Conservation (phyloP, 2,888 invertebrate genomes). For the Dasysyrphus tricinctus region DNA sequence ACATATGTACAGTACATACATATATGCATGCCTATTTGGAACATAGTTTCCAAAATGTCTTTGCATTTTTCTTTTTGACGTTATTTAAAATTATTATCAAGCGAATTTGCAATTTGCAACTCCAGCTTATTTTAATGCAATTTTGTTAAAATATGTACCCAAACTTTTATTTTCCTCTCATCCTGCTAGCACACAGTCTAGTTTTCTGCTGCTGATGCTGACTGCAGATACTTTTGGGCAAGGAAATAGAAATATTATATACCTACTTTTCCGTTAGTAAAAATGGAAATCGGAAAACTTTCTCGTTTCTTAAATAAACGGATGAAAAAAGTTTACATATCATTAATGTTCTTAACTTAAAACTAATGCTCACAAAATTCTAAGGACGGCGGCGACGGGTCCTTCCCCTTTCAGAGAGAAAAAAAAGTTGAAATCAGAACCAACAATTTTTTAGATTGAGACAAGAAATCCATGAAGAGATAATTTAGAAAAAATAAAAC, state of each 20-base stretch:
- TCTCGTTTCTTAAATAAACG: conserved; percentile 21
- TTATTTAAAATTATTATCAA: conserved; percentile 57
- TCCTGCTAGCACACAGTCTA: neutral
- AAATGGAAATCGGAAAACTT: conserved; percentile 59
- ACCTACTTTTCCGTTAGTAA: conserved; percentile 16
- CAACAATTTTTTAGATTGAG: conserved; percentile 7
- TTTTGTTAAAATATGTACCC: conserved; percentile 53
- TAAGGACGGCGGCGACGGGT: conserved; percentile 5
- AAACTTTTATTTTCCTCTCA: conserved; percentile 40
- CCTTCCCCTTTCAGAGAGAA: conserved; percentile 2
- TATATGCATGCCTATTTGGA: too few species aligned
- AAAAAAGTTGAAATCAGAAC: neutral
- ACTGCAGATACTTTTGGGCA: neutral
- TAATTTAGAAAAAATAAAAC: conserved; percentile 25
- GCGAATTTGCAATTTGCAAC: conserved; percentile 60
- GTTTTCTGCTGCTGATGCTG: neutral
- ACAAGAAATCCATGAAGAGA: conserved; percentile 8
- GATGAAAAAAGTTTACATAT: conserved; percentile 70
- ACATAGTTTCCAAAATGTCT: neutral
- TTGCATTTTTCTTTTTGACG: conserved; percentile 4
- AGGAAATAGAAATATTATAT: neutral
- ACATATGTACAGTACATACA: too few species aligned
- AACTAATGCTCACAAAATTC: conserved; percentile 52
- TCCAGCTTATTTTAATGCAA: conserved; percentile 65
- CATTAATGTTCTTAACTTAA: conserved; percentile 68